Evolutionary conservation across 1,140 invertebrate species (phyloP).

Genomic region (Drosophila leontia): DNA sequence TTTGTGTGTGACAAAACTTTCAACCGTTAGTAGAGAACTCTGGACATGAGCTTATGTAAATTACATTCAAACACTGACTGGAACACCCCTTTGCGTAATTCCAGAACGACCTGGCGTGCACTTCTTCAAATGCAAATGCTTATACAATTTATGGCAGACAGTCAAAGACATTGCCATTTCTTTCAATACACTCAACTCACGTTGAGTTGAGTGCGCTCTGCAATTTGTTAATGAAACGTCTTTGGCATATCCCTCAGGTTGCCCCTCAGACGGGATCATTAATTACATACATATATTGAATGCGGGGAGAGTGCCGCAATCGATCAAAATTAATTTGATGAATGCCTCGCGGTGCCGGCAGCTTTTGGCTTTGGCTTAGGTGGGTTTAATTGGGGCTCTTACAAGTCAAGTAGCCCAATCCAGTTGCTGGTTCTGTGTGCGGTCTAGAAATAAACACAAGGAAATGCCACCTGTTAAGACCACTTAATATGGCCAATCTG

Average conservation of each 20-base stretch:
- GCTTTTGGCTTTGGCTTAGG: slow-evolving; percentile 35
- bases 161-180: slow-evolving; percentile 32
- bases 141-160: slow-evolving; percentile 47
- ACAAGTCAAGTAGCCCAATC: not conserved
- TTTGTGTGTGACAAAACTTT: slow-evolving; percentile 54
- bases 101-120: slow-evolving; percentile 34
- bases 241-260: not conserved
- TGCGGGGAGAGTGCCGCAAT: slow-evolving; percentile 19
- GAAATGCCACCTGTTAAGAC: not conserved
- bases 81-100: slow-evolving; percentile 39
- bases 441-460: slow-evolving; percentile 17
- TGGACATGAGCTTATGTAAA: slow-evolving; percentile 45
- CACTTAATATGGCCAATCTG: slow-evolving; percentile 10
- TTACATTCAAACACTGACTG: slow-evolving; percentile 5
- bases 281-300: slow-evolving; percentile 51
- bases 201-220: slow-evolving; percentile 25
- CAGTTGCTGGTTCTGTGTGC: not conserved
- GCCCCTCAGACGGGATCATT: slow-evolving; percentile 20
- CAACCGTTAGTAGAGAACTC: not conserved
- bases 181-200: slow-evolving; percentile 29
- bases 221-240: slow-evolving; percentile 55
- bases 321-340: slow-evolving; percentile 56
- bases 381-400: not conserved
- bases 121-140: slow-evolving; percentile 38
- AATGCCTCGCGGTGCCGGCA: slow-evolving; percentile 17